Conservation (phyloP, 2,113 vertebrate species). For the Melozone crissalis region DNA sequence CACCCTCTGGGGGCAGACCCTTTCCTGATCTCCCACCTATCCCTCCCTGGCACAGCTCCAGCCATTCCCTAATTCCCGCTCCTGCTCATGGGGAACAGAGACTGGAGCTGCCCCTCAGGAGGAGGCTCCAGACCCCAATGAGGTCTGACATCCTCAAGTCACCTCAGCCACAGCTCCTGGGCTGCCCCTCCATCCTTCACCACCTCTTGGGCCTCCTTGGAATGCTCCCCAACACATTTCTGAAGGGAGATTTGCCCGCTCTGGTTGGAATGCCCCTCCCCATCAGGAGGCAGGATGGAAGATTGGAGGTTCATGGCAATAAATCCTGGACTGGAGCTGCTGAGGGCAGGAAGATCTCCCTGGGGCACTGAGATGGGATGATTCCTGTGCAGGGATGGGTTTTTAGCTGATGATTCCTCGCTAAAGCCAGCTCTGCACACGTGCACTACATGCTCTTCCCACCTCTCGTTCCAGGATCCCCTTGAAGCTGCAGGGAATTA, state of each 20-base stretch:
- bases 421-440: neutral
- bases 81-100: neutral
- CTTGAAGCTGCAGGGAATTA: neutral
- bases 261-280: fast-evolving
- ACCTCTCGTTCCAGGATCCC: neutral
- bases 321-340: neutral
- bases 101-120: fast-evolving
- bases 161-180: neutral
- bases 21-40: fast-evolving
- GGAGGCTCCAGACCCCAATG: fast-evolving
- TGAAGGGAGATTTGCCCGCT: neutral
- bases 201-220: neutral
- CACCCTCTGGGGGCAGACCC: neutral
- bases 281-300: neutral
- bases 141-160: neutral
- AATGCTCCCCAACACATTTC: neutral
- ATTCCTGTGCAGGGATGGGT: neutral
- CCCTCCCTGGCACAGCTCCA: fast-evolving
- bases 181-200: neutral
- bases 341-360: neutral
- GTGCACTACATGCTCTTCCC: neutral
- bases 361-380: neutral
- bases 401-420: neutral
- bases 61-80: fast-evolving
- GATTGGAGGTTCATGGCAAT: neutral